Evolutionary conservation across 2,113 vertebrate species (phyloP).

Genomic region (Rhombomys opimus): DNA sequence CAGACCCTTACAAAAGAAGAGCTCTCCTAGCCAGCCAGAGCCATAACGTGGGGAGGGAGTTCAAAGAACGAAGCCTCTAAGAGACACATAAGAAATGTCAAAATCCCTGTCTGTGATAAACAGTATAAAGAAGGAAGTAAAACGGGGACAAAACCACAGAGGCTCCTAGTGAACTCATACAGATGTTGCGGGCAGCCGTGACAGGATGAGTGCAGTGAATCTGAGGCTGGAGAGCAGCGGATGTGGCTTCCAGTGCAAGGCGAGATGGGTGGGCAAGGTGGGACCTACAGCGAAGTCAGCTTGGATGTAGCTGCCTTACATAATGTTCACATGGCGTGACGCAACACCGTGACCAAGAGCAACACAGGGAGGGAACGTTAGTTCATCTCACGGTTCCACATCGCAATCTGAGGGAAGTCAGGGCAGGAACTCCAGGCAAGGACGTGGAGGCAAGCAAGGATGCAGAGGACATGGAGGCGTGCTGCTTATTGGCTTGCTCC

Average conservation of each 20-base stretch:
- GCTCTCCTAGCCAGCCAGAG: not conserved
- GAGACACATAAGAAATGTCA: not conserved
- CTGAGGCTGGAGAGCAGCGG: constrained; percentile 45
- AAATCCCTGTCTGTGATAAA: not conserved
- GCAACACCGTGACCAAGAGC: not conserved
- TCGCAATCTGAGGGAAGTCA: not conserved
- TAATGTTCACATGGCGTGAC: not conserved
- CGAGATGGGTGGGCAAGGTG: not conserved
- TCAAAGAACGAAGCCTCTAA: not conserved
- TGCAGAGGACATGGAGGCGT: not conserved
- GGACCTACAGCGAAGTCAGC: not conserved
- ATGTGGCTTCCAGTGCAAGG: not conserved
- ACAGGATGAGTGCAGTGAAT: not conserved
- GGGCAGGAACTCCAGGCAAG: not conserved
- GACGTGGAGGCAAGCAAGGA: not conserved
- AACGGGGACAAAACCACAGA: not conserved
- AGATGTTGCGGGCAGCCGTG: not conserved
- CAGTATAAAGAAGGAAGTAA: not conserved
- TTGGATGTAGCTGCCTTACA: not conserved
- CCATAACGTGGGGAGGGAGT: not conserved
- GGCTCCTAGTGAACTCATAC: not conserved
- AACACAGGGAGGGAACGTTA: not conserved
- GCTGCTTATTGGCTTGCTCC: not conserved
- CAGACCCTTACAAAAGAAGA: not conserved
- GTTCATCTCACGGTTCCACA: not conserved